phyloP scores from a whole-genome alignment of 2,888 invertebrate genomes.

The Noctua fimbriata region DNA sequence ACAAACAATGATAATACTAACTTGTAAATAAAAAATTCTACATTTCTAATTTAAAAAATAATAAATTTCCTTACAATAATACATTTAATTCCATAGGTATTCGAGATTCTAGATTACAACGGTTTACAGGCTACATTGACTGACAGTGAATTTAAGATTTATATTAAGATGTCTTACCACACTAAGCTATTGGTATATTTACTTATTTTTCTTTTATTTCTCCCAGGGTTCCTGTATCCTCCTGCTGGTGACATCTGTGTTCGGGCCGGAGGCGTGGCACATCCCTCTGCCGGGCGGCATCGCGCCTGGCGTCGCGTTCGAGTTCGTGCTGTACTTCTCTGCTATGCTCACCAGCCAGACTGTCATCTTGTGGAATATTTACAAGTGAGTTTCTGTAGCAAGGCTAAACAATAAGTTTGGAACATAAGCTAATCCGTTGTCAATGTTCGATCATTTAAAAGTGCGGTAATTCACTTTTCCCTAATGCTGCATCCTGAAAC shows the following conservation, averaged over 20 bases:
- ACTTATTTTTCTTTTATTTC: neutral
- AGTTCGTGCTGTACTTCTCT: slow-evolving; percentile 95
- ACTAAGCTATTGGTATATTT: neutral
- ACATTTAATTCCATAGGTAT: neutral
- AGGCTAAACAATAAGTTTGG: too few relatives aligned
- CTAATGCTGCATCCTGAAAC: neutral
- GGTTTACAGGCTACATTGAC: neutral
- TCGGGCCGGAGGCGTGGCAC: slow-evolving; percentile 96
- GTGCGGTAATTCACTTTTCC: neutral
- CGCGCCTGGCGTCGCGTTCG: slow-evolving; percentile 95
- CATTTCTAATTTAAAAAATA: neutral
- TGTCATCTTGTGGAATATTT: slow-evolving; percentile 97
- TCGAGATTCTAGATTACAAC: too few relatives aligned
- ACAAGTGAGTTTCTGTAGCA: slow-evolving; percentile 87
- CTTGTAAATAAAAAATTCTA: neutral
- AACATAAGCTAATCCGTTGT: too few relatives aligned
- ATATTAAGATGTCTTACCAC: neutral
- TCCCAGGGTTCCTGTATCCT: slow-evolving; percentile 89
- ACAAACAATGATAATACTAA: neutral
- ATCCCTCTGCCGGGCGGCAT: slow-evolving; percentile 93
- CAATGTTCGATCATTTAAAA: too few relatives aligned
- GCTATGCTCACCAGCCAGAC: slow-evolving; percentile 96
- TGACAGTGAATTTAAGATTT: neutral
- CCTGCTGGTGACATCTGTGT: slow-evolving; percentile 90
- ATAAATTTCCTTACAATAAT: too few relatives aligned